Conservation (phyloP, 2,113 vertebrate genomes). For the Haliaeetus leucogaster region DNA sequence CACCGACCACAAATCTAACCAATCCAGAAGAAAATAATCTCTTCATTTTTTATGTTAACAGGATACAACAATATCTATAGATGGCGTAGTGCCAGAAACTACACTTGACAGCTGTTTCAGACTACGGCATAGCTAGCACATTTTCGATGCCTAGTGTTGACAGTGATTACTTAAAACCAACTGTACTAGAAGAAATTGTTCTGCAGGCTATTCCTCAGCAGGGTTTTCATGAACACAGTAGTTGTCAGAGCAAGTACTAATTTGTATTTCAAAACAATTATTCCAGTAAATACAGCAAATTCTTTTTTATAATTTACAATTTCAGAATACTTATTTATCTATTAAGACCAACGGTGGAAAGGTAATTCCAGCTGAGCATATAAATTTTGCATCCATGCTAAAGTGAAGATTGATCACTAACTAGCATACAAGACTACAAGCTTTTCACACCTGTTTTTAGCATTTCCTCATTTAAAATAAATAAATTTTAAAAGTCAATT, state of each 20-base stretch:
- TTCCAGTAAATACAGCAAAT: neutral
- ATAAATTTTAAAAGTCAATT: neutral
- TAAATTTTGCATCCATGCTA: neutral
- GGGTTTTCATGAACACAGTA: neutral
- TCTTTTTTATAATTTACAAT: neutral
- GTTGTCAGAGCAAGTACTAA: neutral
- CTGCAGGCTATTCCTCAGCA: slow-evolving; percentile 35
- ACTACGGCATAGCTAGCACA: neutral
- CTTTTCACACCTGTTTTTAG: neutral
- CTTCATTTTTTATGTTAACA: neutral
- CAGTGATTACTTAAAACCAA: slow-evolving; percentile 42
- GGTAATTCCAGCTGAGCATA: neutral
- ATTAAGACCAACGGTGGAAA: neutral
- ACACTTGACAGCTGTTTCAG: slow-evolving; percentile 42
- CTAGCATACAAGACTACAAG: neutral
- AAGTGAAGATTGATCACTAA: neutral
- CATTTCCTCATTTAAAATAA: neutral
- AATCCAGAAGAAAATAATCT: neutral
- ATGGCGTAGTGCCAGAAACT: slow-evolving; percentile 15
- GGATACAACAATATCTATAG: neutral
- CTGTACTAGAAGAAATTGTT: slow-evolving; percentile 15
- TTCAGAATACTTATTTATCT: neutral
- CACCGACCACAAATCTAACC: neutral
- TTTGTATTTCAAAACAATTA: slow-evolving; percentile 11
- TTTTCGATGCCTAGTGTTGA: slow-evolving; percentile 1